These are phyloP conservation scores for Germaria angustata DNA, from an alignment of 2,888 invertebrate species.

Conservation along the genomic window DNA sequence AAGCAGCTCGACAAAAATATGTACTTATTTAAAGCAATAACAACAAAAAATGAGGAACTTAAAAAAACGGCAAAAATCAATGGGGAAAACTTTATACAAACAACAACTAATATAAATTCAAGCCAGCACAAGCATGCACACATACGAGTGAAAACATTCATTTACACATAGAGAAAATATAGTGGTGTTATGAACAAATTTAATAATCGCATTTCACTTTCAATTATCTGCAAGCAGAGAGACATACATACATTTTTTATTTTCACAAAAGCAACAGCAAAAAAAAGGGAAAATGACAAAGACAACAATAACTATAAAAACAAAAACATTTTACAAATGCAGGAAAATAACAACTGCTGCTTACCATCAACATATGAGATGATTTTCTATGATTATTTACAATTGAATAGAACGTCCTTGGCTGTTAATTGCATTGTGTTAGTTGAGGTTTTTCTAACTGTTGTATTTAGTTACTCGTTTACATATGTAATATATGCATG, in stretches of 20 bases:
- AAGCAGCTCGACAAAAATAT: constrained; percentile 2
- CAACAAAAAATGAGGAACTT: not conserved
- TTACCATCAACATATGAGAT: not conserved
- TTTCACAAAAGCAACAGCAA: not conserved
- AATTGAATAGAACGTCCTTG: constrained; percentile 56
- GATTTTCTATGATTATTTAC: constrained; percentile 36
- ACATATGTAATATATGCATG: not conserved
- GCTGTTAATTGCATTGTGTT: constrained; percentile 20
- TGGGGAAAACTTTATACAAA: constrained; percentile 6
- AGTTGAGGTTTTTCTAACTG: not conserved
- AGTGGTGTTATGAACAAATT: constrained; percentile 41
- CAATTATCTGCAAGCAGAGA: constrained; percentile 41
- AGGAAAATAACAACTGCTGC: not conserved
- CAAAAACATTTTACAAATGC: not conserved
- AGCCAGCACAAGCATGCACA: not conserved
- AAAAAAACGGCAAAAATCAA: constrained; percentile 16
- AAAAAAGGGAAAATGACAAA: not conserved
- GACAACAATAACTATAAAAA: not conserved
- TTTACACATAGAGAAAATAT: constrained; percentile 1
- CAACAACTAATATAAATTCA: not conserved
- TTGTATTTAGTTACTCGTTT: not conserved
- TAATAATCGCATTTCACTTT: constrained; percentile 59
- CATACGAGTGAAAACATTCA: not conserved
- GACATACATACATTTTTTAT: not conserved
- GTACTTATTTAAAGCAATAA: not conserved